Evolutionary conservation across 2,888 invertebrate genomes (phyloP).

Genomic region (Thysanoteuthis rhombus): DNA sequence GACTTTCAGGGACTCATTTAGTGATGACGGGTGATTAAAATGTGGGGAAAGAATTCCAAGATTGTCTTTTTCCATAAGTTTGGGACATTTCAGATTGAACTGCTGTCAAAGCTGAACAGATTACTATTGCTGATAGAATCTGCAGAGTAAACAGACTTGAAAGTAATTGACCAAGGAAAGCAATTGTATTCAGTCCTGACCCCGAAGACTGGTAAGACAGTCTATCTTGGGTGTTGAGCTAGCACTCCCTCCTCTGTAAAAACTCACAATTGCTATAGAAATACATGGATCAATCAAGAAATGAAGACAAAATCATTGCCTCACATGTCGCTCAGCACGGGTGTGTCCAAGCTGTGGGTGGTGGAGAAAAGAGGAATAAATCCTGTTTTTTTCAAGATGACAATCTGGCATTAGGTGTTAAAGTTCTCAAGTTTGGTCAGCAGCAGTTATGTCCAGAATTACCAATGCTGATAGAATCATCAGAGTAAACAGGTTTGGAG

Average conservation of each 20-base stretch:
- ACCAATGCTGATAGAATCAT: neutral
- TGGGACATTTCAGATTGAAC: neutral
- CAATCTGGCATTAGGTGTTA: neutral
- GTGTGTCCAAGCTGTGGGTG: no score
- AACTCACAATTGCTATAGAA: no score
- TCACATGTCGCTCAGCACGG: no score
- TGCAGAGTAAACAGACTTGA: neutral
- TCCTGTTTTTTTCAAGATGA: neutral
- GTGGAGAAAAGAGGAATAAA: no score
- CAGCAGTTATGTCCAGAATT: neutral
- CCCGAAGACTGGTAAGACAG: no score
- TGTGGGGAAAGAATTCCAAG: neutral
- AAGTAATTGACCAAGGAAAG: neutral
- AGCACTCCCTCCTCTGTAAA: no score
- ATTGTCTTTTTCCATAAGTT: neutral
- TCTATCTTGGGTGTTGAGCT: no score
- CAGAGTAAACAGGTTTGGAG: no score
- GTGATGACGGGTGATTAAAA: neutral
- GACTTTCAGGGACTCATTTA: neutral
- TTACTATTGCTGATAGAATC: neutral
- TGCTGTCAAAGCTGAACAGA: neutral
- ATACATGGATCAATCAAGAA: no score
- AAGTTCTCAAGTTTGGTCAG: neutral
- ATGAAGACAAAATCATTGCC: no score
- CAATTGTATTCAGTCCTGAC: neutral